Evolutionary conservation across 2,113 vertebrate species (phyloP), one percentile per base, ranked within the genome.

Genomic region (Urocolius indicus): DNA sequence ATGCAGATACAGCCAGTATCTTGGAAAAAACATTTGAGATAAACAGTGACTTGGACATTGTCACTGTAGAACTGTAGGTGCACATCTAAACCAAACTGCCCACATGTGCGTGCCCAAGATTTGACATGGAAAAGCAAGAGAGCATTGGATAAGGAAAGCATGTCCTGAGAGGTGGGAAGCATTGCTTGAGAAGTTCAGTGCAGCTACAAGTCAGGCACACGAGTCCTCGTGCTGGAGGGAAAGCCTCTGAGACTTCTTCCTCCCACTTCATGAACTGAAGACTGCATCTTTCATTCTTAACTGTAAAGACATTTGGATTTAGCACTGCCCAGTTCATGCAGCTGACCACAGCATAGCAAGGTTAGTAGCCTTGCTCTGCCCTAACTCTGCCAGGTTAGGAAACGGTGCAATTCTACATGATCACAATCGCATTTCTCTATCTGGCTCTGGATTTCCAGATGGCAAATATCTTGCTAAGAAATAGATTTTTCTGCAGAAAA

Each of bases 91-190:
- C 85, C 82, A 92, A 93, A 84, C 65, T 30, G 41, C 85, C 89
- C 93, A 96, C 93, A 93, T 52, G 57, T 41, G 73, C 16, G 58
- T 52, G 58, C 94, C 88, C 82, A 94, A 97, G 92, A 74, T 81
- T 81, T 95, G 93, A 96, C 84, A 69, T 59, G 84, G 90, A 91
- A 90, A 96, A 93, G 84, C 79, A 95, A 93, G 90, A 91, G 92
- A 81, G 80, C n/a, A 30, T 66, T 94, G 93, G 86, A 94, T 77
- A 86, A 97, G 67, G 94, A 95, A 90, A 95, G 82, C 71, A 55
- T 93, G 95, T 97, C 95, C 91, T 29, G 62, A 96, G 92, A 96
- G 91, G 81, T 66, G 84, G 93, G 93, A 96, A 91, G 81, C 87
- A 73, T 61, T 85, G 87, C 94, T 96, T 71, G 79, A 90, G 94